phyloP scores from a whole-genome alignment of 92 coral and sea anemone genomes.

The Parazoanthus darwini region DNA sequence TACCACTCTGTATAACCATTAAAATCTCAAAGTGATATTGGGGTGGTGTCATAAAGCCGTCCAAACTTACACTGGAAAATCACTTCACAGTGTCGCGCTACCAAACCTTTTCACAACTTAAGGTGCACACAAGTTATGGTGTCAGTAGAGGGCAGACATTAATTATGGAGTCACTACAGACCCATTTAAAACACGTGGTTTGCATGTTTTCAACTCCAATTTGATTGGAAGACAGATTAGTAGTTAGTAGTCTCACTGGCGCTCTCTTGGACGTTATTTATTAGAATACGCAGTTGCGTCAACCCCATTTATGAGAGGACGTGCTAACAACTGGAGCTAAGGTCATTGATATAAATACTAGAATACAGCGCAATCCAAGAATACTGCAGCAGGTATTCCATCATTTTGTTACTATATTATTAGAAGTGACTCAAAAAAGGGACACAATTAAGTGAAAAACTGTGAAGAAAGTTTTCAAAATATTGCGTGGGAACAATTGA shows the following conservation, averaged over 20 bases:
- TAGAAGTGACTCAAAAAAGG: neutral
- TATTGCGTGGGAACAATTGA: neutral
- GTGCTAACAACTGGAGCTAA: neutral
- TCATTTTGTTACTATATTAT: neutral
- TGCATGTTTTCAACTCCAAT: constrained; percentile 47
- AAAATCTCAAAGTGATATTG: constrained; percentile 28
- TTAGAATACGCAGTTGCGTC: constrained; percentile 26
- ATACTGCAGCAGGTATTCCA: neutral
- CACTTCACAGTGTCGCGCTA: constrained; percentile 17
- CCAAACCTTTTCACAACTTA: neutral
- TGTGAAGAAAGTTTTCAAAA: neutral
- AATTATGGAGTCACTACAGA: neutral
- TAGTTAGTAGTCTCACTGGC: constrained; percentile 60
- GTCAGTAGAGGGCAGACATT: neutral
- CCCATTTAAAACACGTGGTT: constrained; percentile 45
- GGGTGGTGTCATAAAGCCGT: constrained; percentile 2
- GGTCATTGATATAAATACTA: neutral
- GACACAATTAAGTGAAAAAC: neutral
- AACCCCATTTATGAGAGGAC: neutral
- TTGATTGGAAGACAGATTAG: constrained; percentile 62
- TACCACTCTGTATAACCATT: constrained; percentile 37
- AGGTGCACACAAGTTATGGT: neutral
- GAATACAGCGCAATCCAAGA: neutral
- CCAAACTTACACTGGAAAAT: neutral
- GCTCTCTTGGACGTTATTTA: constrained; percentile 46